A percentile compares a stretch with the other conserved stretches of the same genome.
Conservation (phyloP, 2,888 invertebrate species). For the Lucinisca nassula region DNA sequence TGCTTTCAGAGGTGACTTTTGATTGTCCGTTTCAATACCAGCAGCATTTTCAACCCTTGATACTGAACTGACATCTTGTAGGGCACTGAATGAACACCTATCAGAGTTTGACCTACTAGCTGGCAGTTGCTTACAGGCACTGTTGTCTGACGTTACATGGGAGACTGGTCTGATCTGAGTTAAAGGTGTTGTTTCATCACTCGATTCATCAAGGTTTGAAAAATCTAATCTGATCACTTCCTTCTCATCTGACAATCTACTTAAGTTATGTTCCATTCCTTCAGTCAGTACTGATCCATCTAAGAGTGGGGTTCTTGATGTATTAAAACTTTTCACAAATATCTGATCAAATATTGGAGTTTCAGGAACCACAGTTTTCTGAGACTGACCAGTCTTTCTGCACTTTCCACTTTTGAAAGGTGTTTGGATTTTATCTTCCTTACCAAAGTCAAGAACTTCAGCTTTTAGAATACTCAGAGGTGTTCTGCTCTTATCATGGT, state of each 20-base stretch:
- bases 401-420: not conserved
- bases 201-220: not conserved
- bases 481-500: not conserved
- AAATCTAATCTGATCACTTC: not conserved
- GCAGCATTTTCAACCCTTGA: not conserved
- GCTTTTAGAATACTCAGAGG: conserved; percentile 8
- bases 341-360: conserved; percentile 35
- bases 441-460: conserved; percentile 4
- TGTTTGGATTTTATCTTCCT: not conserved
- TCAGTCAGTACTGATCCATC: not conserved
- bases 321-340: not conserved
- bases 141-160: not conserved
- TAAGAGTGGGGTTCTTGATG: not conserved
- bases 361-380: conserved; percentile 20
- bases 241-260: not conserved
- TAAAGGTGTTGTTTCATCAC: not conserved
- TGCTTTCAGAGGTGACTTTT: conserved; percentile 21
- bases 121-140: not conserved
- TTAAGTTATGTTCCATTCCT: not conserved
- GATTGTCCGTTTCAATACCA: not conserved
- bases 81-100: not conserved
- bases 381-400: not conserved
- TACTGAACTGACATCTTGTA: not conserved
- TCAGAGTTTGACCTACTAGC: not conserved
- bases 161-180: not conserved